Base-by-base conservation (phyloP, 2,797 vertebrate genomes). In the Synaphobranchus kaupii region DNA sequence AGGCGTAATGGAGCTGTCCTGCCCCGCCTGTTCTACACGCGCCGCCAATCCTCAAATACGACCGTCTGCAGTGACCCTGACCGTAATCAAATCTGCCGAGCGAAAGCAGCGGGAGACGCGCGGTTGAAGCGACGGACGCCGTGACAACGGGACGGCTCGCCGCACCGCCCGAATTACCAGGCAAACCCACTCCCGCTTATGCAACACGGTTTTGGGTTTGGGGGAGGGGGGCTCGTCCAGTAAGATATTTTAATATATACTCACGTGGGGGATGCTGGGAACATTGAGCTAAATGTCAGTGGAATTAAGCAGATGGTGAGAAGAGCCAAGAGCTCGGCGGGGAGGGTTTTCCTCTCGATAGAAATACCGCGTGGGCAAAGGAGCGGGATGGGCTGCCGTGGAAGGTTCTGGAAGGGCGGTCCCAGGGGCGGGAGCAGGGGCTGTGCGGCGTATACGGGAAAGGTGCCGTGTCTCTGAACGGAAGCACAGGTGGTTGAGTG, bases 221-320 rank as follows among this genome's bases (percentile, higher is more conserved):
- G 12, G 20, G 58, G 58, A 15, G 17, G 10, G 54, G 83, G n/a
- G 13, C 22, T n/a, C 34, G 10, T 34, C 8, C 8, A 63, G 47
- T 66, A 73, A 76, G 28, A 44, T 22, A 73, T 54, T 58, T 68
- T 9, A 47, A 85, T 83, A 58, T 10, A 54, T 48, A 20, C 13
- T 3, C 52, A 76, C 52, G 9, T 47, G 84, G 86, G 86, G 63
- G 76, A 85, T 54, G 58, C 44, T 44, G 28, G 4, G 56, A 85
- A 44, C 4, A 66, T 28, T 22, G 91, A 92, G 93, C 90, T 93
- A 90, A 95, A 94, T 93, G 94, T 95, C 94, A 93, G 90, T 91
- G 90, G 93, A 91, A 91, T 90, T 90, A 92, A 94, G 92, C 95
- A 95, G 94, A 95, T 95, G 95, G 94, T 91, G 22, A n/a, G 22